Percentiles rank a stretch among this genome's conserved stretches.
phyloP scores from a whole-genome alignment of 2,888 invertebrate genomes.

The Lingula anatina region DNA sequence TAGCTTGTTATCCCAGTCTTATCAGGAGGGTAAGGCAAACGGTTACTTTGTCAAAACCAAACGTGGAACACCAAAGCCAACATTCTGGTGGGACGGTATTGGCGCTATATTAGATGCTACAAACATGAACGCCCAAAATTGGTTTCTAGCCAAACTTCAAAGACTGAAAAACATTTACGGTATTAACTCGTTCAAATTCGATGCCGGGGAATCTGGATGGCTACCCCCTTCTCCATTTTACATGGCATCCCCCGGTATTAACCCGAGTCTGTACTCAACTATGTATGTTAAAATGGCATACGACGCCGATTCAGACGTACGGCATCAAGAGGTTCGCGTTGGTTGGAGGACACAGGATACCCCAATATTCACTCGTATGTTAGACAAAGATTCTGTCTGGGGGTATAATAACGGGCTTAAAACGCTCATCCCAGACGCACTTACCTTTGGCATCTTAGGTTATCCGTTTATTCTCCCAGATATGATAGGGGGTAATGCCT shows the following conservation, averaged over 20 bases:
- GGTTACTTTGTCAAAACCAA: conserved; percentile 55
- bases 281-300: conserved; percentile 27
- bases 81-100: conserved; percentile 77
- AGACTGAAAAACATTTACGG: conserved; percentile 62
- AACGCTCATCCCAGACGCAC: conserved; percentile 76
- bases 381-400: conserved; percentile 86
- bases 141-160: conserved; percentile 68
- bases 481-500: conserved; percentile 59
- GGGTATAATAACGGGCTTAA: conserved; percentile 67
- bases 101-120: conserved; percentile 79
- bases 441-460: conserved; percentile 52
- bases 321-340: conserved; percentile 76
- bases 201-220: conserved; percentile 60
- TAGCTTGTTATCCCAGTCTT: conserved; percentile 75
- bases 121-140: conserved; percentile 73
- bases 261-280: conserved; percentile 27
- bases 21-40: conserved; percentile 68
- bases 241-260: conserved; percentile 15
- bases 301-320: conserved; percentile 26
- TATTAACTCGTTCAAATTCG: conserved; percentile 85
- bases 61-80: conserved; percentile 27
- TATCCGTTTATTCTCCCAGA: conserved; percentile 88
- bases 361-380: conserved; percentile 72
- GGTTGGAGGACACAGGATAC: conserved; percentile 76
- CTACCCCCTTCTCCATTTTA: conserved; percentile 25